phyloP scores from a whole-genome alignment of 37 sponge, comb jelly and placozoan genomes.

The Chondrosia reniformis region DNA sequence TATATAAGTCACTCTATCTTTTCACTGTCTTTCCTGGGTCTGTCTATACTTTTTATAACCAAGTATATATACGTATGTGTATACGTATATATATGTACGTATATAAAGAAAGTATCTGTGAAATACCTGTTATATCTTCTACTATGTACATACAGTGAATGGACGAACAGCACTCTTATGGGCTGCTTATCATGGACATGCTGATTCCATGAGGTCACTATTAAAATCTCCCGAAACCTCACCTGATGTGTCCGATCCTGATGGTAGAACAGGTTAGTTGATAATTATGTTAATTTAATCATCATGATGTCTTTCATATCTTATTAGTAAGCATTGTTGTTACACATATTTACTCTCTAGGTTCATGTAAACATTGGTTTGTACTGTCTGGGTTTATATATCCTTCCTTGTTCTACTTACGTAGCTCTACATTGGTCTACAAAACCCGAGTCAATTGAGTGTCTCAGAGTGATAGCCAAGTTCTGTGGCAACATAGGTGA shows the following conservation, averaged over 20 bases:
- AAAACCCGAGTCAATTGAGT: constrained; percentile 36
- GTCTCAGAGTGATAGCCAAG: constrained; percentile 25
- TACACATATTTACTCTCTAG: too few species aligned
- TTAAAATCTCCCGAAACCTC: constrained; percentile 14
- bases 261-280: constrained; percentile 30
- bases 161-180: constrained; percentile 42
- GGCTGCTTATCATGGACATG: constrained; percentile 36
- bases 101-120: too few species aligned
- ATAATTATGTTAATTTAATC: not conserved
- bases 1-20: too few species aligned
- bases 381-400: not conserved
- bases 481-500: constrained; percentile 23
- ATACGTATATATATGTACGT: too few species aligned
- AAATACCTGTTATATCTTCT: too few species aligned
- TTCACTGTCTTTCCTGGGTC: too few species aligned
- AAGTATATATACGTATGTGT: too few species aligned
- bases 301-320: too few species aligned
- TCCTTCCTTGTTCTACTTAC: not conserved
- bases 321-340: too few species aligned
- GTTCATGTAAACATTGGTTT: not conserved
- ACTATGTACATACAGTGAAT: not conserved
- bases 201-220: constrained; percentile 22
- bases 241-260: constrained; percentile 25
- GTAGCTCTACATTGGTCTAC: constrained; percentile 37
- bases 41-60: too few species aligned